Evolutionary conservation across 2,888 invertebrate genomes (phyloP).

Genomic region (Eumacrocentrus americanus): DNA sequence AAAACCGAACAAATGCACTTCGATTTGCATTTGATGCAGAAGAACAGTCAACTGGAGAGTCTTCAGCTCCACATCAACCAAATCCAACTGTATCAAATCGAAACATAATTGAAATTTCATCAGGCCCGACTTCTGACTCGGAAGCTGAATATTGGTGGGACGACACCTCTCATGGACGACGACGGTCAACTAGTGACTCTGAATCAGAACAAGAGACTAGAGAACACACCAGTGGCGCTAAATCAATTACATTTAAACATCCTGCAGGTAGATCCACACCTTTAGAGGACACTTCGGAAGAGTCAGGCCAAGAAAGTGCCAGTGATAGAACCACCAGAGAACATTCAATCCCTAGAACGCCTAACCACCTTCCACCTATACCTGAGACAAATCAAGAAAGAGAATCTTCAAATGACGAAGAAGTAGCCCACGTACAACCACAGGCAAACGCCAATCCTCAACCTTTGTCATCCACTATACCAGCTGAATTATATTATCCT

Average conservation of each 20-base stretch:
- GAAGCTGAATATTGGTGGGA: slow-evolving; percentile 1
- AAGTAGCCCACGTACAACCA: no score
- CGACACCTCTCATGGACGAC: no score
- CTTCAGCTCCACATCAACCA: background rate
- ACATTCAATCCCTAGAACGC: no score
- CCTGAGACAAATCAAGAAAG: no score
- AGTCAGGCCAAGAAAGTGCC: no score
- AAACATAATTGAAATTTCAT: background rate
- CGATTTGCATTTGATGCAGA: background rate
- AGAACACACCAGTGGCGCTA: background rate
- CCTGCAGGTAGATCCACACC: background rate
- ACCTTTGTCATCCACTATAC: background rate
- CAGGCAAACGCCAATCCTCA: no score
- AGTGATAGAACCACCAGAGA: no score
- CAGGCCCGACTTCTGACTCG: background rate
- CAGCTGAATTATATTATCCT: background rate
- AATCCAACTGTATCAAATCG: background rate
- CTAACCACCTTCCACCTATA: no score
- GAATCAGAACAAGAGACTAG: background rate
- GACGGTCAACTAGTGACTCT: no score
- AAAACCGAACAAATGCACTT: background rate
- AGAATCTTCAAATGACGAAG: background rate
- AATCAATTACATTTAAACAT: background rate
- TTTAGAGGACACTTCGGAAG: no score
- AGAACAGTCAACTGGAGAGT: background rate